Conservation (phyloP, 2,113 vertebrate genomes). For the Gnathonemus echidnorhynchus region DNA sequence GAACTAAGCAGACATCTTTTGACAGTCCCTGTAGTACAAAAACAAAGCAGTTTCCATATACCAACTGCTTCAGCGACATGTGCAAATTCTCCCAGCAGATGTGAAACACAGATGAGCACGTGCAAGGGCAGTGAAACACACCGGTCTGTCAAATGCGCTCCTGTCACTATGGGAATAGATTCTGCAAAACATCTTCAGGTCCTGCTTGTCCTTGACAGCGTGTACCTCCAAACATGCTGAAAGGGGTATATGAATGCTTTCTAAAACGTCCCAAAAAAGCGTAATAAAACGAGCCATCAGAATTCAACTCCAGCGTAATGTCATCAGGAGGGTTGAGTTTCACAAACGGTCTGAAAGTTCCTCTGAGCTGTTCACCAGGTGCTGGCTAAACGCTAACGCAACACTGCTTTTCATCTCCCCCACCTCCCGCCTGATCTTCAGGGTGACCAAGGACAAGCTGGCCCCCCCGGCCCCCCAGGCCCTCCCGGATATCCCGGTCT, state of each 20-base stretch:
- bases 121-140: background rate
- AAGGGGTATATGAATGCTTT: background rate
- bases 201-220: background rate
- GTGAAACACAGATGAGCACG: conserved; percentile 43
- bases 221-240: background rate
- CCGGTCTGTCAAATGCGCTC: background rate
- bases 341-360: conserved; percentile 62
- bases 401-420: background rate
- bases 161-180: background rate
- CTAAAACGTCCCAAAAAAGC: background rate
- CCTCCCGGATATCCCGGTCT: conserved; percentile 67
- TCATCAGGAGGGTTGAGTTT: conserved; percentile 29
- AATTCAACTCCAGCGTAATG: background rate
- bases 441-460: conserved; percentile 72
- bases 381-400: background rate
- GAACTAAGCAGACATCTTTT: background rate
- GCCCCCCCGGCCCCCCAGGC: conserved; percentile 65
- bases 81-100: conserved; percentile 22
- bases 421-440: conserved; percentile 33
- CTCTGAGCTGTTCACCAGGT: conserved; percentile 7
- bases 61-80: background rate
- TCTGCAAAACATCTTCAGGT: background rate
- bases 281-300: background rate
- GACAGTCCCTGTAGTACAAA: background rate
- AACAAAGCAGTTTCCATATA: background rate